These are phyloP conservation scores for Styela clava DNA, from an alignment of 23 tunicate species.

Conservation along the genomic window DNA sequence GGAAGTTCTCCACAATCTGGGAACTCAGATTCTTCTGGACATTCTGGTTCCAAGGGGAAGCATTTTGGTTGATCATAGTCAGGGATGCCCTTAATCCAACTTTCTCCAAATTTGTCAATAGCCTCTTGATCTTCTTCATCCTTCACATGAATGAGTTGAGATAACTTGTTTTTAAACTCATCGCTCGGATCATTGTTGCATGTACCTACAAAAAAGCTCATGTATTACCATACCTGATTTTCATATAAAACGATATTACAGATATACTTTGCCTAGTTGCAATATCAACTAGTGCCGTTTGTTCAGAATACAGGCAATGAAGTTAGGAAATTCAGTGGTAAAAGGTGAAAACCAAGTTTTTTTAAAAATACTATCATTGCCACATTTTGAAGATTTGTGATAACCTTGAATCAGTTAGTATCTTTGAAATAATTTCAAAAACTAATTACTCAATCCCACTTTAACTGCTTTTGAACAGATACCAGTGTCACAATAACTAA, in stretches of 20 bases:
- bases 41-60: conserved; percentile 53
- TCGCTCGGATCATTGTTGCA: conserved; percentile 51
- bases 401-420: neutral
- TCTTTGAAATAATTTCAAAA: too few relatives aligned
- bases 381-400: neutral
- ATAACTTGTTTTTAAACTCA: conserved; percentile 19
- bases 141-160: neutral
- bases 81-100: conserved; percentile 35
- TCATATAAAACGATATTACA: too few relatives aligned
- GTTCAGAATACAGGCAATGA: too few relatives aligned
- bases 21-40: conserved; percentile 34
- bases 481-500: too few relatives aligned
- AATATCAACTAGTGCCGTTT: neutral
- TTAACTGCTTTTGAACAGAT: too few relatives aligned
- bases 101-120: conserved; percentile 48
- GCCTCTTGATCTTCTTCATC: conserved; percentile 1
- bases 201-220: too few relatives aligned
- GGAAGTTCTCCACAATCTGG: conserved; percentile 51
- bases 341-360: too few relatives aligned
- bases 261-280: neutral
- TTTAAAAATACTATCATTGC: neutral
- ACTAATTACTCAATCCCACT: too few relatives aligned
- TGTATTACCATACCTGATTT: too few relatives aligned
- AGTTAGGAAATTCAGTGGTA: too few relatives aligned
- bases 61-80: conserved; percentile 51